Conservation (phyloP, 2,113 vertebrate genomes). For the Channa maculata region DNA sequence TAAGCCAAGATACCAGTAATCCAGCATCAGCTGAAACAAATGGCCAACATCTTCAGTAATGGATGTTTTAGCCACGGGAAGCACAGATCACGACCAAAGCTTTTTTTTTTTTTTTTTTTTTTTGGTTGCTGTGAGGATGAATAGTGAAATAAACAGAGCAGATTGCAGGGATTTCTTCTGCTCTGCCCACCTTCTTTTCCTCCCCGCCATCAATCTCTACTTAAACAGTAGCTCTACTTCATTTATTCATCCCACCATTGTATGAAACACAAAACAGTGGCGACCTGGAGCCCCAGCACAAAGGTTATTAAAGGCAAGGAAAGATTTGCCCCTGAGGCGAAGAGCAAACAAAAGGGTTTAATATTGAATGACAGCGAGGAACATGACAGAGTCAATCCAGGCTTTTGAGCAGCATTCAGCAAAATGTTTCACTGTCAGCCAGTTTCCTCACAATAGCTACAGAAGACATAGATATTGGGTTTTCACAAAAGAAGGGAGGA, state of each 20-base stretch:
- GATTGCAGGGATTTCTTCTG: not conserved
- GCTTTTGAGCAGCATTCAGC: slow-evolving; percentile 39
- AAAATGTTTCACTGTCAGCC: slow-evolving; percentile 47
- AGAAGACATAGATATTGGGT: slow-evolving; percentile 31
- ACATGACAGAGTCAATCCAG: slow-evolving; percentile 50
- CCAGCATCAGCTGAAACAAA: slow-evolving; percentile 7
- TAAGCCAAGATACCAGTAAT: not conserved
- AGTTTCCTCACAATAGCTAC: slow-evolving; percentile 24
- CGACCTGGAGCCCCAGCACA: slow-evolving; percentile 38
- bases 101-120: not conserved
- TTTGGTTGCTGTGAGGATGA: not conserved
- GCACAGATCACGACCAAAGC: not conserved
- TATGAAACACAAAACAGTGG: slow-evolving; percentile 42
- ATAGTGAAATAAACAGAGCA: not conserved
- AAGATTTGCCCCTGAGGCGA: slow-evolving; percentile 44
- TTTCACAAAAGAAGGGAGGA: slow-evolving; percentile 7
- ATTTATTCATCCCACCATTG: slow-evolving; percentile 55
- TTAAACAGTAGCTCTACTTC: slow-evolving; percentile 15
- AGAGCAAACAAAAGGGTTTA: slow-evolving; percentile 61
- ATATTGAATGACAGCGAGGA: slow-evolving; percentile 63
- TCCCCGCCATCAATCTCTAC: not conserved
- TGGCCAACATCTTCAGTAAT: slow-evolving; percentile 19
- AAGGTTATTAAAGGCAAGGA: slow-evolving; percentile 59
- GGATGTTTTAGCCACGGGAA: not conserved
- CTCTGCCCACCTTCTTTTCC: not conserved